Conservation (phyloP, 1,140 invertebrate species). For the Hylyphantes graminicola region DNA sequence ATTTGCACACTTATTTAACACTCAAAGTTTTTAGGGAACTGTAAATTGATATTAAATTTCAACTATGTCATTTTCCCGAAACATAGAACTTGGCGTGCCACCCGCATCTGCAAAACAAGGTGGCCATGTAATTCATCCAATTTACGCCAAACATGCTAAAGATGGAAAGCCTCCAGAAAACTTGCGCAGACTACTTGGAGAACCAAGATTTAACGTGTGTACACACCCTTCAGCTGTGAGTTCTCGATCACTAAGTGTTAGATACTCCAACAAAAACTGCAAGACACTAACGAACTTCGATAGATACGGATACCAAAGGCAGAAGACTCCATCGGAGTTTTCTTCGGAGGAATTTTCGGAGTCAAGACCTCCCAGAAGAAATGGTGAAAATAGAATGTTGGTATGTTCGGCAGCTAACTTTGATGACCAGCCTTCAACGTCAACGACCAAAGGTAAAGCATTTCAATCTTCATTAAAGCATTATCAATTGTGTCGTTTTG, state of each 20-base stretch:
- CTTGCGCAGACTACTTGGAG: neutral
- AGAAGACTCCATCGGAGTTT: neutral
- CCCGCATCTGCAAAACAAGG: conserved; percentile 4
- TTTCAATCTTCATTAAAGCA: neutral
- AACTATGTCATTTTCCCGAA: neutral
- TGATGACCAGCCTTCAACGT: neutral
- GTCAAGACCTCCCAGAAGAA: neutral
- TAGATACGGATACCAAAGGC: neutral
- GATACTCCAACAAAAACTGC: neutral
- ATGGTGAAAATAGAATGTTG: neutral
- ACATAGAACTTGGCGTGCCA: neutral
- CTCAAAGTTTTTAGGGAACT: too few species aligned
- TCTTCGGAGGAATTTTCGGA: neutral
- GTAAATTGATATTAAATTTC: too few species aligned
- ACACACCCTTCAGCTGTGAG: neutral
- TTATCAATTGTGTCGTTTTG: too few species aligned
- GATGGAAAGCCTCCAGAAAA: neutral
- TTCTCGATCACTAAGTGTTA: neutral
- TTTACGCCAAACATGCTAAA: conserved; percentile 1
- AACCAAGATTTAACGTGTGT: neutral
- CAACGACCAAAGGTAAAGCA: conserved; percentile 8
- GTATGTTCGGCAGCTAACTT: neutral
- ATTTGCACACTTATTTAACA: too few species aligned
- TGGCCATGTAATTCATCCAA: conserved; percentile 19
- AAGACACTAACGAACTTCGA: neutral